Conservation (phyloP, 2,113 vertebrate genomes). For the Scytalopus superciliaris region DNA sequence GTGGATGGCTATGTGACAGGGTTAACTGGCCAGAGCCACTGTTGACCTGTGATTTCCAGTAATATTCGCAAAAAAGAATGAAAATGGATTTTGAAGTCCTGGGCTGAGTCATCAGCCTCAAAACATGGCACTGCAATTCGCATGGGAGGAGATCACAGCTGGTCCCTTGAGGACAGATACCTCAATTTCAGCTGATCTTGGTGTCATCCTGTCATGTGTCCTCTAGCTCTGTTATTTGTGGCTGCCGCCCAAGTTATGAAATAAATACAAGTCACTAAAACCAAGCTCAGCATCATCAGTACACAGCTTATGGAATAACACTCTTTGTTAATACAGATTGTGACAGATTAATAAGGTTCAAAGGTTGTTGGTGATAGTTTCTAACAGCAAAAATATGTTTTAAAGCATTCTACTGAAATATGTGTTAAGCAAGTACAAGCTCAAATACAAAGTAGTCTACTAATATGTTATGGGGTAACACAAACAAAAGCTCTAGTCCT, state of each 20-base stretch:
- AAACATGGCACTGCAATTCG: neutral
- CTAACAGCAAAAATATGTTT: no score
- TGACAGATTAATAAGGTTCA: no score
- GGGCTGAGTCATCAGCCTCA: neutral
- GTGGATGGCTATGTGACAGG: neutral
- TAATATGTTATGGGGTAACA: no score
- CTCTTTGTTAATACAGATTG: no score
- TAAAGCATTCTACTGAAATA: no score
- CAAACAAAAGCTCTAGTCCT: no score
- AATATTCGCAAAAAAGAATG: neutral
- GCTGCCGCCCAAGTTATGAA: neutral
- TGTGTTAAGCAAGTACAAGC: no score
- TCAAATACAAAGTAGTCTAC: no score
- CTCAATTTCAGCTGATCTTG: neutral
- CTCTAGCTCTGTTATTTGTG: neutral
- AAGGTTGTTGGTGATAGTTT: no score
- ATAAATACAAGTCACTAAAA: neutral
- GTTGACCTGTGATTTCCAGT: neutral
- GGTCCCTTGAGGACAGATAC: fast-evolving
- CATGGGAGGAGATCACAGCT: neutral
- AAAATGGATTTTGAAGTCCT: neutral
- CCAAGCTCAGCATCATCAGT: neutral
- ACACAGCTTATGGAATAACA: no score
- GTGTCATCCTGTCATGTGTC: neutral
- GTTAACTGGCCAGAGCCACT: neutral